Evolutionary conservation across 1,140 invertebrate genomes (phyloP), one percentile per base, ranked within the genome.

Genomic region (Euura lappo): DNA sequence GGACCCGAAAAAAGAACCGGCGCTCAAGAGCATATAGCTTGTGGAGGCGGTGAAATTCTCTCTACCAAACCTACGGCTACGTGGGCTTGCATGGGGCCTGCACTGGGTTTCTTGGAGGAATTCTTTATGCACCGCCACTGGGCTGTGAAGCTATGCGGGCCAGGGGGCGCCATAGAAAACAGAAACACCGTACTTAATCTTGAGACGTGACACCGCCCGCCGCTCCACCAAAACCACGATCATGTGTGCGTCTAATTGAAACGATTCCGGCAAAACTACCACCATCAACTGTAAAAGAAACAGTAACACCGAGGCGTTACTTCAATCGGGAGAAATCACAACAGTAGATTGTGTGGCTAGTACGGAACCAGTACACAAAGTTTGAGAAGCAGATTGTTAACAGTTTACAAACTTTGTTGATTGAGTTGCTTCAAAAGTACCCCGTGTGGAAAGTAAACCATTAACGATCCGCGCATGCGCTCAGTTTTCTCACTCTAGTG

Each of bases 161-260:
- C 51, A 60, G 51, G 51, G 51, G 51, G 51, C 51, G 6, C 51
- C 51, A 60, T 60, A 60, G 51, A 60, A 60, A 60, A 60, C 2
- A 60, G 51, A 60, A 60, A 60, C 51, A 60, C 51, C 51, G 51
- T 60, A 60, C 51, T 60, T n/a, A 60, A 60, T n/a, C 28, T 60
- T 60, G 51, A 60, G 51, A 60, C 51, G 51, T 60, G 51, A 60
- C 51, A 60, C 51, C 51, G 51, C 51, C 51, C 51, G 13, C 13
- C 51, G 51, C 51, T 60, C 8, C 4, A 60, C 51, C 51, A 60
- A 28, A 11, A 60, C 51, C 13, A 6, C 51, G 51, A 60, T 60
- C 51, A 6, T n/a, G 51, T 60, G 51, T 8, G 51, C 3, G 51
- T 60, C 51, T 60, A 60, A 60, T 60, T 60, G 51, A 60, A 60